phyloP scores from a whole-genome alignment of 2,797 vertebrate genomes.

The Alca torda region DNA sequence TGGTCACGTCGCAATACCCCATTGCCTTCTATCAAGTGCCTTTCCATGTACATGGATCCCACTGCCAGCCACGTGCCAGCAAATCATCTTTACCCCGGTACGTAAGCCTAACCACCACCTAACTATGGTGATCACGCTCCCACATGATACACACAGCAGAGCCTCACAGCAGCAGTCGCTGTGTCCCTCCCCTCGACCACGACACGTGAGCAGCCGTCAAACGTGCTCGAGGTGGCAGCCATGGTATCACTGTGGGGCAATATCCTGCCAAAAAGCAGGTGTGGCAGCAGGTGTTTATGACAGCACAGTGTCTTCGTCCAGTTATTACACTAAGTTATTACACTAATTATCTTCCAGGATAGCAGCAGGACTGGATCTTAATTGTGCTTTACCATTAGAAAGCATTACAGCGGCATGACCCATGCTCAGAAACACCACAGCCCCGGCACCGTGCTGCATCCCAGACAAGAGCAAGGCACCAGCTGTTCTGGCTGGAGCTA shows the following conservation, averaged over 20 bases:
- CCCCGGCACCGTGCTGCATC: not conserved
- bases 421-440: not conserved
- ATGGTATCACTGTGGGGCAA: not conserved
- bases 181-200: not conserved
- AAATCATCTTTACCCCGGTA: not conserved
- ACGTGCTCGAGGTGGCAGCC: not conserved
- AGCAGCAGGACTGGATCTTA: constrained; percentile 41
- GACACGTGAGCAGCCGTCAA: not conserved
- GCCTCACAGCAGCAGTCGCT: not conserved
- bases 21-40: not conserved
- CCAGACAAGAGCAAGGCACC: not conserved
- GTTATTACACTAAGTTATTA: not conserved
- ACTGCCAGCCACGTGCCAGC: fast-evolving
- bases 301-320: not conserved
- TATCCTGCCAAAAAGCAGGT: constrained; percentile 15
- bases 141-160: not conserved
- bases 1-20: fast-evolving
- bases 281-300: constrained; percentile 29
- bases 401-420: not conserved
- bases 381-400: constrained; percentile 30
- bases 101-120: not conserved
- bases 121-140: fast-evolving
- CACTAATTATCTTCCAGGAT: constrained; percentile 43
- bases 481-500: not conserved
- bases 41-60: fast-evolving